Base-by-base conservation (phyloP, 2,113 vertebrate species). In the Carassius gibelio region DNA sequence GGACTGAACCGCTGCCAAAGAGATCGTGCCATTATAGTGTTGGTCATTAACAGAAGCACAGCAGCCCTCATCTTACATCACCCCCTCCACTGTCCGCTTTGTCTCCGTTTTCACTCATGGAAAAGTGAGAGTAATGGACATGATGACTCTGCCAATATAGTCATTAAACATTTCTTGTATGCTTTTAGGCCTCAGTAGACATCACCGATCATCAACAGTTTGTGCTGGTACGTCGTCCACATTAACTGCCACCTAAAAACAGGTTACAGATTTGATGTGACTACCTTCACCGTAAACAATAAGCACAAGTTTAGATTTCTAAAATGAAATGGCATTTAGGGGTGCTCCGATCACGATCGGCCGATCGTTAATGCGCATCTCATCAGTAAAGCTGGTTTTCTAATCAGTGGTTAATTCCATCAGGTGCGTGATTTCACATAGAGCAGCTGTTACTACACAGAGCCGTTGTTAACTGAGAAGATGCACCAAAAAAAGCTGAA, bases 291-390 rank as follows among this genome's bases (percentile, higher is more conserved):
- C 23, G 7, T 77, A 77, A 77, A 77, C 59, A 62, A 86, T 86
- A 77, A 83, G 80, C 38, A 38, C 85, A 66, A 81, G 82, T 86
- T 83, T 77, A 83, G 71, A 86, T 83, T 74, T 86, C 61, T 59
- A 75, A 75, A 75, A 81, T 83, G 50, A 61, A 86, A 78, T 78
- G 85, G 26, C 26, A 26, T 26, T 26, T 26, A 26, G 26, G 26
- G 26, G 26, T 26, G 26, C 26, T 26, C 26, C 26, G 26, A 26
- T 26, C 26, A 26, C 26, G 26, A 26, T 26, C 26, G 26, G 26
- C 26, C 26, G 26, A 26, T 26, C 26, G 26, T 26, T 26, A 26
- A 26, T 26, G 26, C 26, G 26, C 26, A 26, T 26, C 26, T 26
- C 26, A 1, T 26, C 26, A 26, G 26, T 26, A 26, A 26, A 26